Percentiles rank a stretch among this genome's conserved stretches.
Conservation (phyloP, 2,888 invertebrate genomes). For the Cremastinae sp. region DNA sequence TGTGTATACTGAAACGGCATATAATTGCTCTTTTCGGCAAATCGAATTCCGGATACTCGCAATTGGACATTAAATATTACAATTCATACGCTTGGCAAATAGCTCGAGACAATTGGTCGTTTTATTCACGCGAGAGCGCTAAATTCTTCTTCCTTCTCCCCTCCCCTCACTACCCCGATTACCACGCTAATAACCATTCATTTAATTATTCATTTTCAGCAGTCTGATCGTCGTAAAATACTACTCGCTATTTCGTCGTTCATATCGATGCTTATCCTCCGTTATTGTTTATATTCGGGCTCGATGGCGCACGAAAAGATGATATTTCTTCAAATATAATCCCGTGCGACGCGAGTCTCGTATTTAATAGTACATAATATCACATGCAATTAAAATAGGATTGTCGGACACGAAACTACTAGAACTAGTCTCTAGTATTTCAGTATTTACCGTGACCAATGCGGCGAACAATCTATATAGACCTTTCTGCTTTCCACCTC, state of each 20-base stretch:
- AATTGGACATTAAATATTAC: slow-evolving; percentile 39
- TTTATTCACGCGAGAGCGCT: slow-evolving; percentile 55
- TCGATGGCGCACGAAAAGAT: slow-evolving; percentile 35
- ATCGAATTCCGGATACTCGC: slow-evolving; percentile 43
- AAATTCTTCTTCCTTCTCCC: slow-evolving; percentile 24
- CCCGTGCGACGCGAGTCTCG: slow-evolving; percentile 51
- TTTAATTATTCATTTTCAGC: slow-evolving; percentile 16
- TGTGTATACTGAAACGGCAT: not conserved
- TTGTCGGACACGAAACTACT: slow-evolving; percentile 77
- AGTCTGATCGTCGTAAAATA: slow-evolving; percentile 29
- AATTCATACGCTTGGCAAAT: slow-evolving; percentile 61
- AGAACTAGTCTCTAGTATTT: slow-evolving; percentile 63
- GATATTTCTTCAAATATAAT: slow-evolving; percentile 55
- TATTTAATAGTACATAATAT: slow-evolving; percentile 73
- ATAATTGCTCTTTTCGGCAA: slow-evolving; percentile 1
- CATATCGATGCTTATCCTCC: slow-evolving; percentile 63
- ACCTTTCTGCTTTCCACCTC: slow-evolving; percentile 32
- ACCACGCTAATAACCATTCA: not conserved
- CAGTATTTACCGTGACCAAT: slow-evolving; percentile 65
- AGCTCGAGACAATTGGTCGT: slow-evolving; percentile 69
- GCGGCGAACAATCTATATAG: slow-evolving; percentile 54
- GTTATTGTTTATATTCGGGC: slow-evolving; percentile 63
- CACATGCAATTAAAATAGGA: slow-evolving; percentile 79
- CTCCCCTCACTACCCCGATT: not conserved
- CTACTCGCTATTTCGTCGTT: slow-evolving; percentile 64